Base-by-base conservation (phyloP, 2,797 vertebrate species). In the Gymnothorax javanicus region DNA sequence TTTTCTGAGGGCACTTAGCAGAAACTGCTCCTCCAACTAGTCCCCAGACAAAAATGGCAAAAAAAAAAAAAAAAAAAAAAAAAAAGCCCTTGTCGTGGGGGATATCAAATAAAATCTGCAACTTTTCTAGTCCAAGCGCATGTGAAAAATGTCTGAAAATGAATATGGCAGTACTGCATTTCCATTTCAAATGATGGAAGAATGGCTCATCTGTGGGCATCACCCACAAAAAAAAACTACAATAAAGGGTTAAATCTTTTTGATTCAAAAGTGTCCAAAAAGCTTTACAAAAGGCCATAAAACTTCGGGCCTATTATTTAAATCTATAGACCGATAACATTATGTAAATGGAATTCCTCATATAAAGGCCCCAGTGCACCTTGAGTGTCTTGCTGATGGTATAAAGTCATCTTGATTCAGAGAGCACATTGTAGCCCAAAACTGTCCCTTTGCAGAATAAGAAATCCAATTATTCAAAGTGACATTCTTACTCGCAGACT, bases 391-490 rank as follows among this genome's bases (percentile, higher is more conserved):
- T 50, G 27, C 73, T 43, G 1, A 77, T 17, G 73, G 33, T 77
- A 33, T 43, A 77, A 77, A 50, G 73, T 17, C 73, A 77, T 77
- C 33, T 17, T 6, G 15, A 43, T 77, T 77, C 73, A 77, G 27
- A 50, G 33, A 25, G 33, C 69, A 73, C 11, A 67, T 23, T 33
- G 27, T 33, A 73, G 11, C 73, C 23, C 50, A 81, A 56, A 81
- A 81, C 77, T 9, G 23, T 56, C 52, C 25, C 5, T 23, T 54
- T 54, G 20, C 8, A 56, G 11, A 81, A 81, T 33, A 6, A 81
- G n/a, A 54, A 77, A 77, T 77, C 77, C 50, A 81, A 81, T 81
- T 81, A 54, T 54, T 81, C 77, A 56, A 81, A 6, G 17, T n/a
- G 52, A 17, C 52, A 56, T 81, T 81, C 77, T 56, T 3, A 81